Conservation (phyloP, 2,797 vertebrate genomes). For the Carapus acus region DNA sequence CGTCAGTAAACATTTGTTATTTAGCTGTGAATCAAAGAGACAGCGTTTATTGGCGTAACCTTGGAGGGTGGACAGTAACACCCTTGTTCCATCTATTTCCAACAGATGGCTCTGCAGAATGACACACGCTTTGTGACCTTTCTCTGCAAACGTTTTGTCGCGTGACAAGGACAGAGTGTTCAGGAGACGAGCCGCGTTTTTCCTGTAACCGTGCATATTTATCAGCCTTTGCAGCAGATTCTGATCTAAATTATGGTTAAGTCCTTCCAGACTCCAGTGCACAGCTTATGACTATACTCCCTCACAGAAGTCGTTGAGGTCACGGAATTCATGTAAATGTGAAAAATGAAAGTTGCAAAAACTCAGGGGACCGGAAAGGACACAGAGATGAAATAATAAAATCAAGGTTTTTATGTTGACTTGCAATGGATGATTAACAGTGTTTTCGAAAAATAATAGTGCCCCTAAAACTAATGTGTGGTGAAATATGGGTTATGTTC, state of each 20-base stretch:
- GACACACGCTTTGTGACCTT: slow-evolving; percentile 57
- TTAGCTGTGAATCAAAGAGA: slow-evolving; percentile 48
- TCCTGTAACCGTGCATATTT: slow-evolving; percentile 46
- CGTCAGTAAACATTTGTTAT: slow-evolving; percentile 45
- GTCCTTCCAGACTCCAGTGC: slow-evolving; percentile 34
- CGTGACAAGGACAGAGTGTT: slow-evolving; percentile 58
- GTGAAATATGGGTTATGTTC: no score
- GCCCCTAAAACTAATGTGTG: no score
- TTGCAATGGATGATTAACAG: no score
- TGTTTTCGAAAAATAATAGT: no score
- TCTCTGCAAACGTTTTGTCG: slow-evolving; percentile 46
- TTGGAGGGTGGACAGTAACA: slow-evolving; percentile 44
- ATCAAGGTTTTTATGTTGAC: no score
- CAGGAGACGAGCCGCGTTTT: slow-evolving; percentile 34
- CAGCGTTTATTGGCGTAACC: slow-evolving; percentile 53
- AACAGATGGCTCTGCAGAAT: slow-evolving; percentile 64
- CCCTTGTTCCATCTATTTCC: slow-evolving; percentile 56
- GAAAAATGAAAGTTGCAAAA: slow-evolving; percentile 3
- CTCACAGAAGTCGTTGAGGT: slow-evolving; percentile 26
- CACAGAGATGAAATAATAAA: background rate
- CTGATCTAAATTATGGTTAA: slow-evolving; percentile 51
- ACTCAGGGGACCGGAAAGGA: slow-evolving; percentile 12
- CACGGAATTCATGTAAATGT: slow-evolving; percentile 19
- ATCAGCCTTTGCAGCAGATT: slow-evolving; percentile 39
- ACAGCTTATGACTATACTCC: slow-evolving; percentile 27